Percentiles rank a stretch among this genome's conserved stretches.
Conservation (phyloP, 2,113 vertebrate species). For the Zapornia atra region DNA sequence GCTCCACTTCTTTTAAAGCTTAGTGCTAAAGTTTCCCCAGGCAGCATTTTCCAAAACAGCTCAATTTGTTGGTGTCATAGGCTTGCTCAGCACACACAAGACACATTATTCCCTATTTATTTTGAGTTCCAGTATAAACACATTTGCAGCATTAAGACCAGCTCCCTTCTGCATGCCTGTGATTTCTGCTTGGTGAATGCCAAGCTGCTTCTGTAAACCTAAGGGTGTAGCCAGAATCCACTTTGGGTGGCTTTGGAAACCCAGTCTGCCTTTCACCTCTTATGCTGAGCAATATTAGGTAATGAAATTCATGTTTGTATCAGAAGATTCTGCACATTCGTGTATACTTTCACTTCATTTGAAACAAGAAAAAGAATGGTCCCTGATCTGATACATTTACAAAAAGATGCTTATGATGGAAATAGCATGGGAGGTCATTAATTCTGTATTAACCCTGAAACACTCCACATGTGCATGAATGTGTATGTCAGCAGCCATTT, state of each 20-base stretch:
- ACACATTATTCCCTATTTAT: conserved; percentile 63
- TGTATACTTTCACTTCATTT: background rate
- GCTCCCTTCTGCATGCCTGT: conserved; percentile 37
- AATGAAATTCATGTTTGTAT: background rate
- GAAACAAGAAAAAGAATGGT: background rate
- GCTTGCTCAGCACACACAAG: conserved; percentile 44
- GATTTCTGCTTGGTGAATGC: conserved; percentile 57
- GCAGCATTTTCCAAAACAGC: conserved; percentile 59
- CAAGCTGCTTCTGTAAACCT: conserved; percentile 66
- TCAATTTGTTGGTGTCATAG: conserved; percentile 52
- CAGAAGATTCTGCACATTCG: background rate
- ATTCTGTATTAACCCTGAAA: background rate
- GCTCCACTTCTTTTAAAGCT: background rate
- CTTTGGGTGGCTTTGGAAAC: conserved; percentile 33
- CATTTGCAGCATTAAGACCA: conserved; percentile 56
- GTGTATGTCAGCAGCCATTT: background rate
- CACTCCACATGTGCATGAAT: background rate
- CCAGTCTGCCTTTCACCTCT: background rate
- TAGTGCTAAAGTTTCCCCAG: conserved; percentile 53
- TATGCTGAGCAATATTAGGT: background rate
- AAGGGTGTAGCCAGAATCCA: conserved; percentile 46
- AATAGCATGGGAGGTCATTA: background rate
- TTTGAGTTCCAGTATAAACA: conserved; percentile 69
- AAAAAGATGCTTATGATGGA: background rate
- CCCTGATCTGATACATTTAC: background rate